Conservation (phyloP, 2,797 vertebrate genomes). For the Bucorvus abyssinicus region DNA sequence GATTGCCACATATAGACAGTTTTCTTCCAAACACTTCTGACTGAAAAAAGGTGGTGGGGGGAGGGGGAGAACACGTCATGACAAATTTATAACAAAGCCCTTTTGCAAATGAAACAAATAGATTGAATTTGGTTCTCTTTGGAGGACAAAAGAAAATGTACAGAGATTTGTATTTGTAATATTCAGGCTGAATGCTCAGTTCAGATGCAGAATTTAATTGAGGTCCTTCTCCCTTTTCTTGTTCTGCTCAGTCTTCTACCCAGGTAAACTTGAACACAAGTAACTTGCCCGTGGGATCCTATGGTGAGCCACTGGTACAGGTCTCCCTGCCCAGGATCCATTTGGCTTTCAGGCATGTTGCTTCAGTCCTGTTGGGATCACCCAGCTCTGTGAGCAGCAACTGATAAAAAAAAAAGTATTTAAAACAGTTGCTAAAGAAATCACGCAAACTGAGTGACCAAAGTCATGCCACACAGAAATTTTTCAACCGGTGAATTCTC, state of each 20-base stretch:
- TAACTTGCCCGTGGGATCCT: not conserved
- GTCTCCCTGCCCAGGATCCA: not conserved
- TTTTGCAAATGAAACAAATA: not conserved
- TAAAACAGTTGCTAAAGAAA: not conserved
- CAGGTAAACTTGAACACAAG: not conserved
- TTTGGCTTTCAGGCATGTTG: not conserved
- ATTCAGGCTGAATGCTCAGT: not conserved
- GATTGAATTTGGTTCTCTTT: not conserved
- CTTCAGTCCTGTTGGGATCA: not conserved
- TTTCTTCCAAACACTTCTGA: not conserved
- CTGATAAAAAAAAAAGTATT: not conserved
- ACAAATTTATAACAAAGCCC: not conserved
- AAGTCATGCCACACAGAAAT: not conserved
- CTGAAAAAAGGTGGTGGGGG: not conserved
- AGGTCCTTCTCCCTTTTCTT: not conserved
- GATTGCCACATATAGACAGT: not conserved
- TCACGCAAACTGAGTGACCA: not conserved
- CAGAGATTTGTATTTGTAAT: not conserved
- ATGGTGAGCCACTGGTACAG: not conserved
- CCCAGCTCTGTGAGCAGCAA: not conserved
- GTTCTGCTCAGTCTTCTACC: not conserved
- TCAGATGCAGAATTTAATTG: not conserved
- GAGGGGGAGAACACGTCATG: not conserved
- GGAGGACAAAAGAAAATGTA: fast-evolving
- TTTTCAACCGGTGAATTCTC: not conserved